Evolutionary conservation across 1,140 invertebrate genomes (phyloP), one percentile per base, ranked within the genome.

Genomic region (Drosophila miranda): DNA sequence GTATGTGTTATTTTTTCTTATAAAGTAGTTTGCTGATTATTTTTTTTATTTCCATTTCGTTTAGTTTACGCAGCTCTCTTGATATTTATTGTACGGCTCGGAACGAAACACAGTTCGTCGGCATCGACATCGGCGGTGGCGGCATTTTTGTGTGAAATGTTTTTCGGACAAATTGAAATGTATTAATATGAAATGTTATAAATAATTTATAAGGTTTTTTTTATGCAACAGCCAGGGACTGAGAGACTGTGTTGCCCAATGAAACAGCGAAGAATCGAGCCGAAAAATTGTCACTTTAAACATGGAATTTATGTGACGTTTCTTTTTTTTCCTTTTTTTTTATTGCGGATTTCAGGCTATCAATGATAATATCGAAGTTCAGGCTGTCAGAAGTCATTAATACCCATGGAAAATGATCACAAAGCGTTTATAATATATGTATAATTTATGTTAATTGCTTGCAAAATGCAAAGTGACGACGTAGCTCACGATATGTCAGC

Each of bases 161-260:
- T 58, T 69, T 73, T 69, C 48, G 45, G 82, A 86, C 81, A 86
- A 86, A 86, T 86, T 86, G 82, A 87, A 87, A 86, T 86, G 81
- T 87, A 79, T 87, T 86, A 71, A 81, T 86, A 75, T 49, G 21
- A 74, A 70, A 63, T 57, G 63, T 16, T 66, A 51, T 84, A 68
- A 58, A 86, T 84, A 81, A 86, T 81, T 81, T 66, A 86, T 71
- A 58, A 54, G 53, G 41, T 30, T 38, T 11, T 38, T 41, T 51
- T 72, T 61, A 66, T 45, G 51, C 52, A 67, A 60, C 38, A 34
- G 8, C 3, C 50, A 56, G 19, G 19, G 23, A 26, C 23, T 5
- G 23, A 26, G 23, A 44, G 34, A 14, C 55, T 28, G 34, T 46
- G 8, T 44, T 21, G 9, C 14, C 50, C 62, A 66, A 68, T 48